Evolutionary conservation across 2,113 vertebrate genomes (phyloP), one percentile per base, ranked within the genome.

Genomic region (Calyptomena viridis): DNA sequence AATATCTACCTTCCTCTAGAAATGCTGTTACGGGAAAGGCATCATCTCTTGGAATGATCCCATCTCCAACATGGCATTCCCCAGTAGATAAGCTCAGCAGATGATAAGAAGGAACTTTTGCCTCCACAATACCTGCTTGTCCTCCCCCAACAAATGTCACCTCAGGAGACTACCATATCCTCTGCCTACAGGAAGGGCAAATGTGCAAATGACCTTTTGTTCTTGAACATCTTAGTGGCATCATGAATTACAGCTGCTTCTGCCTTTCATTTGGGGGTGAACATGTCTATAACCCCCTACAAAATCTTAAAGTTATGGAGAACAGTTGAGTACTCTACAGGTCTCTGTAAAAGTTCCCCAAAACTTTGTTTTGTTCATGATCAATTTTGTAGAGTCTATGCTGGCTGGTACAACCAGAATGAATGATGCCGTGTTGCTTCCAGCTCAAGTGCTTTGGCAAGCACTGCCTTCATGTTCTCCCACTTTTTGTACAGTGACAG

Each of bases 401-500:
- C 58, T 76, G 47, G 66, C 42, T 87, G 58, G 30, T 85, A 58
- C 35, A 49, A 24, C 30, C 52, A 72, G 53, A 50, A 42, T 93
- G 79, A 88, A 58, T 79, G 72, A 68, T 76, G 67, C 83, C 47
- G 6, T 64, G 20, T 22, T 88, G 83, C 67, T 93, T 33, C 62
- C 30, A 90, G 67, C 67, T 69, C 79, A 56, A 93, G 72, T 75
- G 55, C 83, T 90, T 79, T 94, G 94, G 89, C 88, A 90, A 68
- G 85, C 58, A 8, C 73, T 92, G 58, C 63, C 52, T 93, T 82
- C 71, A 10, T 72, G 85, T 85, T 69, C 94, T 94, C 37, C 50
- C 79, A 76, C 63, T 92, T 90, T 86, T 79, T 72, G 52, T 56
- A 49, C 76, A 64, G 89, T 85, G 79, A 90, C 96, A 95, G 91